Evolutionary conservation across 2,113 vertebrate species (phyloP).

Genomic region (Lophochroa leadbeateri): DNA sequence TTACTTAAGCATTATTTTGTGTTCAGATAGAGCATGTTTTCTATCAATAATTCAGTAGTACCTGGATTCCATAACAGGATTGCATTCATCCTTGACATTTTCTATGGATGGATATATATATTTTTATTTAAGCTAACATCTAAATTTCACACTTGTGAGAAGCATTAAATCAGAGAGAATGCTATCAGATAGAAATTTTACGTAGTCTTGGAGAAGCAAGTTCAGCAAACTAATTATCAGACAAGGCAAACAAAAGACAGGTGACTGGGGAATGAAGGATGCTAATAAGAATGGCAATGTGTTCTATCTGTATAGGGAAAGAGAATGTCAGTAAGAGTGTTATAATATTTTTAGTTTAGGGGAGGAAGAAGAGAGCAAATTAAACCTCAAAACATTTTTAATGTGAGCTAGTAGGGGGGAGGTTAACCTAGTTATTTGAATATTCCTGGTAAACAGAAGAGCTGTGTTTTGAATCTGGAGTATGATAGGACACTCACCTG

Average conservation of each 20-base stretch:
- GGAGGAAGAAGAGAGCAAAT: not conserved
- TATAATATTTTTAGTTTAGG: not conserved
- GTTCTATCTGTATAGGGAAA: not conserved
- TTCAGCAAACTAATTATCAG: not conserved
- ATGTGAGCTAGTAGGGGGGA: not conserved
- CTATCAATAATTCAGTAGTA: not conserved
- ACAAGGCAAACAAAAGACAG: not conserved
- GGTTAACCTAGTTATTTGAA: not conserved
- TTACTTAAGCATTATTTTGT: not conserved
- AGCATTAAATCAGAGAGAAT: not conserved
- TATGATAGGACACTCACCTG: not conserved
- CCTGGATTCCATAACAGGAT: not conserved
- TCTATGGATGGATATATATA: not conserved
- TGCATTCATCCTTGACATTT: not conserved
- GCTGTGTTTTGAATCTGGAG: not conserved
- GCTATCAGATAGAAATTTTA: not conserved
- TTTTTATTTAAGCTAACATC: not conserved
- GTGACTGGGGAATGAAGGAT: not conserved
- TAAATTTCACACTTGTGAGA: not conserved
- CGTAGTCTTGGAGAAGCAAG: not conserved
- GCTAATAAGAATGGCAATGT: not conserved
- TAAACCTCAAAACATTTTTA: not conserved
- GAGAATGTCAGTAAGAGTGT: not conserved
- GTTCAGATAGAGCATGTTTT: not conserved
- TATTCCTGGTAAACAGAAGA: not conserved